phyloP scores from a whole-genome alignment of 2,888 invertebrate genomes.

The Acrobasis consociella region DNA sequence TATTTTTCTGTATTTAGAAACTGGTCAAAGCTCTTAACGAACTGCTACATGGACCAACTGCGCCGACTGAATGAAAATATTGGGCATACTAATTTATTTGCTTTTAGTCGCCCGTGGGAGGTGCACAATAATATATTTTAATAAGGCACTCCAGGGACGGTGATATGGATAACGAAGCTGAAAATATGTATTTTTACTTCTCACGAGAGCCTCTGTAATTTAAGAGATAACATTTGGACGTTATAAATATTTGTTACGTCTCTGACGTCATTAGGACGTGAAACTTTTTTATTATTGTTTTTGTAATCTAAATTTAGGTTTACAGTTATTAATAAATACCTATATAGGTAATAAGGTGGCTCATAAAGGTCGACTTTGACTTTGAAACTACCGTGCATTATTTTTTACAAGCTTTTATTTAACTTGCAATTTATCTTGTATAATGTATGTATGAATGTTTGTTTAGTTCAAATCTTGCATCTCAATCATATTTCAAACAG shows the following conservation, averaged over 20 bases:
- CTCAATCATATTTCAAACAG: too few species aligned
- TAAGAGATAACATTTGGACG: conserved; percentile 47
- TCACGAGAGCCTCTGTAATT: conserved; percentile 57
- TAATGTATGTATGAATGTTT: too few species aligned
- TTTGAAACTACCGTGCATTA: too few species aligned
- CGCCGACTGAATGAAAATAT: conserved; percentile 62
- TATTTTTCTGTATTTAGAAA: background rate
- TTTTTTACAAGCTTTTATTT: too few species aligned
- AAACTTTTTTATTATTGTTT: background rate
- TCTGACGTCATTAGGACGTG: conserved; percentile 31
- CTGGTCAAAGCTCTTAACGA: too few species aligned
- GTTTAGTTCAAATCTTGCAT: too few species aligned
- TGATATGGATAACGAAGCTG: conserved; percentile 72
- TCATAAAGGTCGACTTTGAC: too few species aligned
- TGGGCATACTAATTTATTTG: conserved; percentile 77
- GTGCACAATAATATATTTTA: conserved; percentile 79
- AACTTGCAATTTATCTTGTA: too few species aligned
- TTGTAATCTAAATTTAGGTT: too few species aligned
- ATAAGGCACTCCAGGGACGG: conserved; percentile 74
- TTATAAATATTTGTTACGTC: conserved; percentile 50
- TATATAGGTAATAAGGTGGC: too few species aligned
- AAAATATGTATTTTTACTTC: conserved; percentile 74
- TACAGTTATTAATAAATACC: too few species aligned
- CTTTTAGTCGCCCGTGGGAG: conserved; percentile 56
- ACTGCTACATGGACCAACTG: background rate